A percentile compares a stretch with the other conserved stretches of the same genome.
Conservation (phyloP, 1,140 invertebrate genomes). For the Plodia interpunctella region DNA sequence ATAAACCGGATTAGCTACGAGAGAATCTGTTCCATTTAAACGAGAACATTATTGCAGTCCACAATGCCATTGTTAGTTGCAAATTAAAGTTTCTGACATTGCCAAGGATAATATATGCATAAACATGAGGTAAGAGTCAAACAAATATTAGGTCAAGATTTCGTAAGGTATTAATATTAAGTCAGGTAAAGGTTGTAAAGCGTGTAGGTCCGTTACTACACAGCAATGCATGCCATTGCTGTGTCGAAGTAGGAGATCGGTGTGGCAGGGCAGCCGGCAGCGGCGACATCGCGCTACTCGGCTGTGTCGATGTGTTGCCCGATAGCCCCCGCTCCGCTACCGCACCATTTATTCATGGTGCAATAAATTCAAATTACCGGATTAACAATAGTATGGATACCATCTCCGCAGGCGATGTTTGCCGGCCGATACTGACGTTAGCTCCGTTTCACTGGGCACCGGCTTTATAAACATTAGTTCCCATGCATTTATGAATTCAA, state of each 20-base stretch:
- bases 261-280: slow-evolving; percentile 16
- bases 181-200: neutral
- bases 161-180: too few species aligned
- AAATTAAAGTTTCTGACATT: slow-evolving; percentile 3
- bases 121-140: neutral
- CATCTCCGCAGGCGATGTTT: slow-evolving; percentile 47
- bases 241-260: slow-evolving; percentile 27
- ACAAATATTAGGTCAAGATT: neutral
- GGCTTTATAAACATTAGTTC: slow-evolving; percentile 1
- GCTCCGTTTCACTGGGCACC: slow-evolving; percentile 14
- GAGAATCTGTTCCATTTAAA: slow-evolving; percentile 14
- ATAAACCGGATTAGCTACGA: slow-evolving; percentile 44
- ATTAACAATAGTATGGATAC: slow-evolving; percentile 72
- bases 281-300: slow-evolving; percentile 31
- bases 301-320: slow-evolving; percentile 53
- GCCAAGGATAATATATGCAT: neutral
- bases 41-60: slow-evolving; percentile 13
- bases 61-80: slow-evolving; percentile 5
- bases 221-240: slow-evolving; percentile 29
- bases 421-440: slow-evolving; percentile 38
- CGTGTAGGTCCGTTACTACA: slow-evolving; percentile 19
- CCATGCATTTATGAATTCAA: slow-evolving; percentile 6
- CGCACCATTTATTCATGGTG: slow-evolving; percentile 68
- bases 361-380: slow-evolving; percentile 76
- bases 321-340: slow-evolving; percentile 47